Percentiles rank a stretch among this genome's conserved stretches.
phyloP scores from a whole-genome alignment of 2,797 vertebrate species.

The Catamblyrhynchus diadema region DNA sequence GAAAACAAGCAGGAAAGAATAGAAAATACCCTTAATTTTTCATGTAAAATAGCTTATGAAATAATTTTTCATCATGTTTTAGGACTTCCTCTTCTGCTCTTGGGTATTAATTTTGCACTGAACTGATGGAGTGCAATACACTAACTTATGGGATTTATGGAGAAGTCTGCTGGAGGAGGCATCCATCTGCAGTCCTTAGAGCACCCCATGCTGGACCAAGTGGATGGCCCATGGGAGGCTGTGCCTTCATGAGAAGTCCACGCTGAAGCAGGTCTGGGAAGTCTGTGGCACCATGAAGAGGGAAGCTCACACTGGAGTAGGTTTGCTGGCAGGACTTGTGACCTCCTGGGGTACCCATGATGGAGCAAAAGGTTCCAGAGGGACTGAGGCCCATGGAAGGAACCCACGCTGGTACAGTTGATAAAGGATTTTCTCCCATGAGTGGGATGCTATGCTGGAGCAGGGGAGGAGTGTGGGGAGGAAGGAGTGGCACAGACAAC shows the following conservation, averaged over 20 bases:
- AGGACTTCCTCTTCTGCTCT: background rate
- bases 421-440: background rate
- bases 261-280: rapidly evolving
- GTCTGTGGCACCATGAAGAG: background rate
- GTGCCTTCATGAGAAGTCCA: background rate
- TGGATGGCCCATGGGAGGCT: background rate
- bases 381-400: background rate
- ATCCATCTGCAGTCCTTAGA: background rate
- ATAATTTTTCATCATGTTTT: background rate
- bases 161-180: background rate
- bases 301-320: background rate
- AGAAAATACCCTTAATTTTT: background rate
- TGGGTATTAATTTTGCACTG: rapidly evolving
- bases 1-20: background rate
- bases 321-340: background rate
- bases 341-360: rapidly evolving
- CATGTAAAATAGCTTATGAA: background rate
- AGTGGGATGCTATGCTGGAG: background rate
- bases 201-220: background rate
- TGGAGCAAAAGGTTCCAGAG: background rate
- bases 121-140: background rate
- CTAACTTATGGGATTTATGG: rapidly evolving
- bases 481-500: background rate
- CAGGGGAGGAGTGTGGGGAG: background rate
- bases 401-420: rapidly evolving